Base-by-base conservation (phyloP, 2,113 vertebrate genomes). In the Sarotherodon lohbergeri region DNA sequence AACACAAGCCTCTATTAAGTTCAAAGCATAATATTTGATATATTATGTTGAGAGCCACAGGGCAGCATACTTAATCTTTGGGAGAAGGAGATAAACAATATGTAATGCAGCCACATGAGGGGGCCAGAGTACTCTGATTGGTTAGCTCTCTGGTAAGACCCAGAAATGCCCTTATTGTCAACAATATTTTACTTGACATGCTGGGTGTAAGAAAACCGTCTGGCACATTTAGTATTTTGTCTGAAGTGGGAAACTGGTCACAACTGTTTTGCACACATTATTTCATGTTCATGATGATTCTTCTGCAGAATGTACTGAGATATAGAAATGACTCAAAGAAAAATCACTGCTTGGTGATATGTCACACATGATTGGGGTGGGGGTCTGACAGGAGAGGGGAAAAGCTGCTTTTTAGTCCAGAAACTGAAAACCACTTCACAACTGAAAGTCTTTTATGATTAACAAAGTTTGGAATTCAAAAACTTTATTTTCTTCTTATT, bases 21-120 rank as follows among this genome's bases (percentile, higher is more conserved):
- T 85, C 39, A 86, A 89, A 79, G 63, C 43, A 86, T 55, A 56
- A 13, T 52, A 61, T 19, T 27, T 4, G 27, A 55, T 13, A 13
- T 32, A 7, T 52, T 43, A 7, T 84, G 24, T 4, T 2, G 3
- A 46, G 61, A 88, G 9, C 34, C 34, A 34, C 16, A 29, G 29
- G 27, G 81, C 22, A 9, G 32, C 27, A 27, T 66, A 22, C 56
- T 5, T 66, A 39, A 63, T 68, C 76, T n/a, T n/a, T 68, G 66
- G 50, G 22, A 32, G 14, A 4, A 19, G 22, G 41, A 34, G 36
- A 36, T 12, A 54, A 5, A 16, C 39, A 61, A 11, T 76, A 71
- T 81, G 13, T 16, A 5, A 32, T 36, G 12, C 6, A 4, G 17
- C 90, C 95, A 94, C 90, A 88, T 88, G 95, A 93, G 93, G 93